Evolutionary conservation across 1,140 invertebrate species (phyloP).

Genomic region (Varroa destructor): DNA sequence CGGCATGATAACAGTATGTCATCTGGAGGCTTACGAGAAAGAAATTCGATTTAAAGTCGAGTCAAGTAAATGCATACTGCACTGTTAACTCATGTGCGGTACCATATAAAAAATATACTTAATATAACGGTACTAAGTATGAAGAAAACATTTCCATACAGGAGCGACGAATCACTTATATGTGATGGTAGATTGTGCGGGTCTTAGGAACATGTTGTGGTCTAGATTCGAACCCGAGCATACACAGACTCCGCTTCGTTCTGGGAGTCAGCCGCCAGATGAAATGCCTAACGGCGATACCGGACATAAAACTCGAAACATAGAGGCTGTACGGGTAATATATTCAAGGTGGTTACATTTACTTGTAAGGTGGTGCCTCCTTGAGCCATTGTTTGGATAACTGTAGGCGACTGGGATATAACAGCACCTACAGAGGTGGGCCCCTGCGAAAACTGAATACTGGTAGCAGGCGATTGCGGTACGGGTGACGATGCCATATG

Average conservation of each 20-base stretch:
- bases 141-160: too few species aligned
- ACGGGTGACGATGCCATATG: background rate
- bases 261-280: background rate
- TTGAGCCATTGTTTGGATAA: slow-evolving; percentile 17
- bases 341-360: background rate
- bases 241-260: background rate
- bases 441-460: background rate
- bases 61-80: too few species aligned
- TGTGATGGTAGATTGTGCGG: too few species aligned
- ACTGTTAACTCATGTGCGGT: too few species aligned
- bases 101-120: too few species aligned
- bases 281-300: background rate
- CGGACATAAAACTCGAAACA: background rate
- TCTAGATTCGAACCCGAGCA: too few species aligned
- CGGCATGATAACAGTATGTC: too few species aligned
- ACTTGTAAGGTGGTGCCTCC: background rate
- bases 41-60: too few species aligned
- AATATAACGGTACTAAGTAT: too few species aligned
- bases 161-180: too few species aligned
- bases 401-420: slow-evolving; percentile 2
- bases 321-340: background rate
- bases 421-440: background rate
- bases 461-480: background rate
- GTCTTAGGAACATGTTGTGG: too few species aligned
- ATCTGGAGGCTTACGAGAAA: too few species aligned